Percentiles rank a stretch among this genome's conserved stretches.
These are phyloP conservation scores for Agriopis leucophaearia DNA, from an alignment of 2,888 invertebrate genomes.

Conservation along the genomic window DNA sequence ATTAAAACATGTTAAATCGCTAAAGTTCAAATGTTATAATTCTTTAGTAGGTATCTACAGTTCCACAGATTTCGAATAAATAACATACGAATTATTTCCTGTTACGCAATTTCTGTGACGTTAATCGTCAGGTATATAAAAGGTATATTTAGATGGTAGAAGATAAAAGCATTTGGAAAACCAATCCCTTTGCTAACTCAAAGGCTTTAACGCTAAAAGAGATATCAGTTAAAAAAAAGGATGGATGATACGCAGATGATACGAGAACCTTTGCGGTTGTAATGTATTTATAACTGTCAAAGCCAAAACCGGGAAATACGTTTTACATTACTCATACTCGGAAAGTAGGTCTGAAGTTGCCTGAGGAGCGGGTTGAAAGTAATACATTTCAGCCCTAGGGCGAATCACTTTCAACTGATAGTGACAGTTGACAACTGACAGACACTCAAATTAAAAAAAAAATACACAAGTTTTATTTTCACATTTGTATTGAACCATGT, in stretches of 20 bases:
- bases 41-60: too few species aligned
- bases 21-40: too few species aligned
- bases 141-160: background rate
- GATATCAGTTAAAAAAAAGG: background rate
- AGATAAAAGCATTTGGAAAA: slow-evolving; percentile 5
- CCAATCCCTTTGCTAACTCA: slow-evolving; percentile 8
- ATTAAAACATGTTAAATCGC: too few species aligned
- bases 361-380: too few species aligned
- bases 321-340: too few species aligned
- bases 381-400: too few species aligned
- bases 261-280: background rate
- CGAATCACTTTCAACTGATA: too few species aligned
- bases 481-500: too few species aligned
- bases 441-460: too few species aligned
- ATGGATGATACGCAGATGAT: background rate
- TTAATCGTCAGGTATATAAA: background rate
- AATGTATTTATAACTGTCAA: background rate
- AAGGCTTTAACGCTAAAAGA: slow-evolving; percentile 15
- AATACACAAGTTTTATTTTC: too few species aligned
- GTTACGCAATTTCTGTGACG: background rate
- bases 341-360: too few species aligned
- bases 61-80: background rate
- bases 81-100: background rate
- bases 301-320: background rate
- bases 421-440: too few species aligned